Conservation (phyloP, 1,140 invertebrate species). For the Tribolium castaneum region DNA sequence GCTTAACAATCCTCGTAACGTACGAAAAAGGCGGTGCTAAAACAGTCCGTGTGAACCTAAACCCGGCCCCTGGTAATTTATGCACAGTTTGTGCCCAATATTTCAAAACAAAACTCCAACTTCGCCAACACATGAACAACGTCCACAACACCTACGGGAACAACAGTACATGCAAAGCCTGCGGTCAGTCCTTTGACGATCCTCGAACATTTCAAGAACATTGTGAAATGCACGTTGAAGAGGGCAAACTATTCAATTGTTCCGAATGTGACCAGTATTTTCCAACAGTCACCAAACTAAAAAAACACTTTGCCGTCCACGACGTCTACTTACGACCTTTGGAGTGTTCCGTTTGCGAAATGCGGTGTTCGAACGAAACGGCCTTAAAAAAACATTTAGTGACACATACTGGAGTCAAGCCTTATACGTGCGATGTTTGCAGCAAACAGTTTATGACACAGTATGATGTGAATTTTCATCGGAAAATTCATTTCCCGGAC, state of each 20-base stretch:
- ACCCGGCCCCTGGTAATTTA: slow-evolving; percentile 28
- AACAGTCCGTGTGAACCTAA: slow-evolving; percentile 48
- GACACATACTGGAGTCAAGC: slow-evolving; percentile 11
- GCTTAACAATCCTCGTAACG: slow-evolving; percentile 48
- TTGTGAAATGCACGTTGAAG: slow-evolving; percentile 1
- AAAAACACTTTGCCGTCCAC: slow-evolving; percentile 26
- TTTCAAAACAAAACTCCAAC: slow-evolving; percentile 36
- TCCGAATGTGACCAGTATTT: slow-evolving; percentile 15
- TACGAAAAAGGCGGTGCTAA: slow-evolving; percentile 37
- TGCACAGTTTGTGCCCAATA: slow-evolving; percentile 33
- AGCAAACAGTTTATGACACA: slow-evolving; percentile 29
- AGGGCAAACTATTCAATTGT: slow-evolving; percentile 30
- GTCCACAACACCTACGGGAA: slow-evolving; percentile 11
- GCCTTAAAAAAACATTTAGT: slow-evolving; percentile 27
- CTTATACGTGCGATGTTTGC: slow-evolving; percentile 33
- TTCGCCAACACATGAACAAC: slow-evolving; percentile 18
- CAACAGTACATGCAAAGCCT: slow-evolving; percentile 23
- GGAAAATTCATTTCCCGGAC: slow-evolving; percentile 10
- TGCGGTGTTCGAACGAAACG: background rate
- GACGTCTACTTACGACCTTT: slow-evolving; percentile 1
- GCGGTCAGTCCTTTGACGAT: slow-evolving; percentile 11
- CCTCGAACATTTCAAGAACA: slow-evolving; percentile 1
- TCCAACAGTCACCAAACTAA: background rate
- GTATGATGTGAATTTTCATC: slow-evolving; percentile 39
- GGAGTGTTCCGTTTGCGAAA: slow-evolving; percentile 27